phyloP scores from a whole-genome alignment of 2,888 invertebrate genomes.

The Anthophora plumipes region DNA sequence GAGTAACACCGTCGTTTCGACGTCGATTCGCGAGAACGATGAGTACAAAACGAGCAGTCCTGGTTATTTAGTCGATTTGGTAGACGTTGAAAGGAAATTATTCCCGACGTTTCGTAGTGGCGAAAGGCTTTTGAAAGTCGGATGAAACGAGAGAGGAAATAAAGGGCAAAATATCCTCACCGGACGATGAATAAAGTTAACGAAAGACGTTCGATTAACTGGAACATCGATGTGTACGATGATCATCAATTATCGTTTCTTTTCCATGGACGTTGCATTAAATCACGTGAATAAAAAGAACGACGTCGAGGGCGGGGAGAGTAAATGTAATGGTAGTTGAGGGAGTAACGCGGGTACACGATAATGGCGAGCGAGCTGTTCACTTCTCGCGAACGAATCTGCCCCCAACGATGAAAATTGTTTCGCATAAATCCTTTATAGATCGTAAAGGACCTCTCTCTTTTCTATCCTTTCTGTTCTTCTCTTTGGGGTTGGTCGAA shows the following conservation, averaged over 20 bases:
- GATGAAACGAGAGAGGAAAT: no score
- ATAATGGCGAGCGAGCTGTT: constrained; percentile 33
- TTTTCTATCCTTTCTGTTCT: constrained; percentile 15
- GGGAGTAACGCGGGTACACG: constrained; percentile 7
- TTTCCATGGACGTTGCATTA: constrained; percentile 30
- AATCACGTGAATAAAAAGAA: constrained; percentile 61
- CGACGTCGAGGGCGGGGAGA: not conserved
- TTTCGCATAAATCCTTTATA: constrained; percentile 78
- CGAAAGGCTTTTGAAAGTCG: no score
- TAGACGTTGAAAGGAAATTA: constrained; percentile 1
- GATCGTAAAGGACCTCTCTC: constrained; percentile 73
- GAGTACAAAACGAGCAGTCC: not conserved
- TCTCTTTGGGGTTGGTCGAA: not conserved
- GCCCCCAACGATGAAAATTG: constrained; percentile 73
- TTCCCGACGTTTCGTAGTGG: not conserved
- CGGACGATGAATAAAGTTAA: not conserved
- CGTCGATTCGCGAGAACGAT: not conserved
- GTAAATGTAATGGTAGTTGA: not conserved
- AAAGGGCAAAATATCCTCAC: no score
- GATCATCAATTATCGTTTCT: constrained; percentile 44
- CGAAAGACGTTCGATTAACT: not conserved
- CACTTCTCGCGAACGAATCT: constrained; percentile 57
- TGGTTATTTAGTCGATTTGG: not conserved
- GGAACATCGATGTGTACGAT: constrained; percentile 17
- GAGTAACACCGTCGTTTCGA: not conserved